Evolutionary conservation across 2,888 invertebrate species (phyloP).

Genomic region (Apamea crenata): DNA sequence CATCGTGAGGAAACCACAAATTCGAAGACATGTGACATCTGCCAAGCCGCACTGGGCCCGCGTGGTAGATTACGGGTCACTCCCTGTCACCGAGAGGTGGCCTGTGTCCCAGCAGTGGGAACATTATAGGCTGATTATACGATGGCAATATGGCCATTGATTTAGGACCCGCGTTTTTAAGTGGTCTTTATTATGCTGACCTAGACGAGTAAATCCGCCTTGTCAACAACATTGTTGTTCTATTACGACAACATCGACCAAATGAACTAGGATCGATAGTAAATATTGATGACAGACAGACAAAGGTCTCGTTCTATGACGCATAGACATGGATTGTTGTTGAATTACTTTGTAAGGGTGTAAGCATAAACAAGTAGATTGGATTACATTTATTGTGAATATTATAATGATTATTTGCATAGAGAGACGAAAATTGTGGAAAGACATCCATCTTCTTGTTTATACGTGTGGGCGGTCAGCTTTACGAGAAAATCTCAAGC

Average conservation of each 20-base stretch:
- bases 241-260: constrained; percentile 4
- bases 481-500: no score
- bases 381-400: not conserved
- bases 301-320: constrained; percentile 28
- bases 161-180: not conserved
- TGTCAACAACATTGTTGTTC: not conserved
- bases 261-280: constrained; percentile 12
- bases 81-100: no score
- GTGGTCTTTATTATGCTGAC: not conserved
- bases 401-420: not conserved
- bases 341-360: not conserved
- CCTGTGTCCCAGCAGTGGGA: no score
- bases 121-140: no score
- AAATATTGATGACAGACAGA: constrained; percentile 36
- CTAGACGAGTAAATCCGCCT: not conserved
- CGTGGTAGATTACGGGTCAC: no score
- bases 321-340: constrained; percentile 21
- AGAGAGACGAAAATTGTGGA: no score
- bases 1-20: no score
- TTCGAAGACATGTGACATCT: no score
- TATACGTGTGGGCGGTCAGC: no score
- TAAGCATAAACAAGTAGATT: not conserved
- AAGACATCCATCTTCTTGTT: no score
- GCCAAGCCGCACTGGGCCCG: no score
- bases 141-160: not conserved